Base-by-base conservation (phyloP, 2,888 invertebrate genomes). In the Lepidocyrtoides sp. region DNA sequence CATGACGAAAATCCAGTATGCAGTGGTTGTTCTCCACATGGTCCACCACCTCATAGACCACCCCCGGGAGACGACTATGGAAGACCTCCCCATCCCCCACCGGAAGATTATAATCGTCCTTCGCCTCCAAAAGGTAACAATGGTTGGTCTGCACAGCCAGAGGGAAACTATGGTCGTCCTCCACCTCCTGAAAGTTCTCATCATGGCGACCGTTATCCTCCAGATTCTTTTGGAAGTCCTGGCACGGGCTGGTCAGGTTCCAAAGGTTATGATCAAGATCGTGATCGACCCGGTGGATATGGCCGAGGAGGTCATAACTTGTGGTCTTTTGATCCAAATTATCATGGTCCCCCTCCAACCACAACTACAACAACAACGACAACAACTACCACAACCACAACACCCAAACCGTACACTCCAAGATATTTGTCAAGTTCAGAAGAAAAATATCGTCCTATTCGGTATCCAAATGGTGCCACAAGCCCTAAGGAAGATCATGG, bases 381-480 rank as follows among this genome's bases (percentile, higher is more conserved):
- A 2, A 91, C 91, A 5, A 91, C 91, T 0, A 88, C 87, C 0
- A 87, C 88, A 0, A 82, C 82, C 0, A 88, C 88, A 7, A 87
- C 89, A 4, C 83, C 77, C 4, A 89, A 89, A 29, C 86, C 86
- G 12, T 92, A 92, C 17, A 92, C 83, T 10, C 92, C 92, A 12
- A 77, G 88, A 44, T 92, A 92, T 81, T 60, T 92, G 20, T 51
- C 88, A 12, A 91, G 91, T 60, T 66, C 66, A 26, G 92, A 92
- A 63, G 92, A 91, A 83, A 92, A 92, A 60, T 92, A 92, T 69
- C 54, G 72, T 54, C 92, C 92, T 17, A 92, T 92, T 32, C 36
- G 91, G n/a, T 92, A 88, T 81, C 92, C 92, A 0, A 17, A 29
- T 26, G 77, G 91, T 41, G 83, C 32, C 8, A 36, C 51, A 0